Conservation (phyloP, 2,797 vertebrate species). For the Coregonus ussuriensis region DNA sequence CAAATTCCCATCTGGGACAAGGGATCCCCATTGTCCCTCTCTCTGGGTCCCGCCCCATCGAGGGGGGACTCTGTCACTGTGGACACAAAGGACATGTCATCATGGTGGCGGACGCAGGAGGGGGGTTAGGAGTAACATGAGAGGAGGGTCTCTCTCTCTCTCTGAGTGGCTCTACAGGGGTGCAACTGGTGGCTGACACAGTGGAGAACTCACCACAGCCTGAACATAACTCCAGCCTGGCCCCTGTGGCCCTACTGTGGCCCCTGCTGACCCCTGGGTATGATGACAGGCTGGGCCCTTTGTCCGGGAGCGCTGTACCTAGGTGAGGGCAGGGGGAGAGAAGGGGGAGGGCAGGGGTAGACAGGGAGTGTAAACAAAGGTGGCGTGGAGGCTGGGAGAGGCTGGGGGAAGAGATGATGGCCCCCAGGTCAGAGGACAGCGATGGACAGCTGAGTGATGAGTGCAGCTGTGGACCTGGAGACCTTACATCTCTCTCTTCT, state of each 20-base stretch:
- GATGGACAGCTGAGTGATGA: slow-evolving; percentile 76
- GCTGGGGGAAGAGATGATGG: slow-evolving; percentile 26
- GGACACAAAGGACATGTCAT: slow-evolving; percentile 73
- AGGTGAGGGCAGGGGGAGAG: slow-evolving; percentile 79
- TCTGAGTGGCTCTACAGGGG: slow-evolving; percentile 58
- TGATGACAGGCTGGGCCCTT: slow-evolving; percentile 73
- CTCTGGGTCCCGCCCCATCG: slow-evolving; percentile 48
- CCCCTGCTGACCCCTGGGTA: slow-evolving; percentile 69
- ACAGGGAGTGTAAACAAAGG: slow-evolving; percentile 70
- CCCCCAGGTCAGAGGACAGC: slow-evolving; percentile 69
- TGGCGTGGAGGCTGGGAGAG: slow-evolving; percentile 63
- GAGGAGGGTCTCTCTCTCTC: slow-evolving; percentile 62
- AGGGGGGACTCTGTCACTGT: slow-evolving; percentile 56
- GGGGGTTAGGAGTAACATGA: slow-evolving; percentile 60
- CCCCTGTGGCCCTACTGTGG: slow-evolving; percentile 57
- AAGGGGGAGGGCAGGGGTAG: slow-evolving; percentile 58
- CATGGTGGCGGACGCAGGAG: slow-evolving; percentile 38
- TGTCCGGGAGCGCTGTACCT: slow-evolving; percentile 63
- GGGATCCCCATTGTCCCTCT: slow-evolving; percentile 63
- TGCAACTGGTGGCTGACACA: slow-evolving; percentile 67
- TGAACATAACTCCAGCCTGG: slow-evolving; percentile 55
- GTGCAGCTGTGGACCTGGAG: slow-evolving; percentile 69
- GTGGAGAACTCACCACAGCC: slow-evolving; percentile 52
- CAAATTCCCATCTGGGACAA: slow-evolving; percentile 69
- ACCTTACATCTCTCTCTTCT: slow-evolving; percentile 45